Base-by-base conservation (phyloP, 2,797 vertebrate genomes). In the Pangasius krempfi region DNA sequence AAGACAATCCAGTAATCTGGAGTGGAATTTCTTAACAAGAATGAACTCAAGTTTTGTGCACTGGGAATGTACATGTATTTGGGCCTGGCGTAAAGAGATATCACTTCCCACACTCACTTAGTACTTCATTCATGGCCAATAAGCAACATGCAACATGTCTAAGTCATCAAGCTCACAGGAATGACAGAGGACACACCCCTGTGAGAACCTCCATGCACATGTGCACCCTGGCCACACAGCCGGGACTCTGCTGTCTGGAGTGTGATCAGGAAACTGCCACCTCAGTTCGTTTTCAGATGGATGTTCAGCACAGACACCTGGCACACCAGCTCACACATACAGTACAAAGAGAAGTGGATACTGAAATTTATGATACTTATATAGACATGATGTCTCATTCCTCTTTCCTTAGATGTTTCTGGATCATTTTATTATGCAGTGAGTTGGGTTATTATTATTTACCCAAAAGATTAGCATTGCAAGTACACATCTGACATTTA, bases 241-340 rank as follows among this genome's bases (percentile, higher is more conserved):
- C 94, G 91, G 89, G 93, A 94, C 94, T 94, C 89, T 90, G 93
- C 90, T 92, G 93, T 93, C 93, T 94, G 94, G 92, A 95, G 95
- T 94, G 95, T 92, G 93, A 92, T 91, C 91, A 95, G 96, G 95
- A 96, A 96, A 94, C 93, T 95, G 92, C 91, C 94, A 94, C 95
- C 95, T 94, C 92, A 79, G 88, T 92, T 93, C 92, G 92, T 47
- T 25, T 27, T 75, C 10, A 13, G 18, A 78, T n/a, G 27, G 27
- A 52, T 78, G 14, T 80, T 80, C 16, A 80, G 27, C 73, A 75
- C 72, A 75, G 27, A 70, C 10, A 5, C 1, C 5, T 64, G 60
- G 1, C 9, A 44, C 22, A 75, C 40, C 27, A 50, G 25, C 13
- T 78, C 13, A 52, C 47, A 78, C 27, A 78, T n/a, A 78, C 5